Evolutionary conservation across 1,140 invertebrate species (phyloP).

Genomic region (Homarus americanus): DNA sequence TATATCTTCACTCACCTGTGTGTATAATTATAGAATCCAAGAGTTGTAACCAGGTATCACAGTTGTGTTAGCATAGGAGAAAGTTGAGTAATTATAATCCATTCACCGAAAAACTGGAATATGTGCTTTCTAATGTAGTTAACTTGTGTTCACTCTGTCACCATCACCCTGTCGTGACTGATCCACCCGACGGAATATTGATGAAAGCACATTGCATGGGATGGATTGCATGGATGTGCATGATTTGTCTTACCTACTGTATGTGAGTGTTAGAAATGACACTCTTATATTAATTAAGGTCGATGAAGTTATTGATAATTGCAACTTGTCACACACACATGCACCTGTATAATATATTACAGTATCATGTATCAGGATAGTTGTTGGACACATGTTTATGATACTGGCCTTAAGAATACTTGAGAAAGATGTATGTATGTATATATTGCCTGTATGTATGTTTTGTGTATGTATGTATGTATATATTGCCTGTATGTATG

Average conservation of each 20-base stretch:
- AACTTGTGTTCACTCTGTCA: neutral
- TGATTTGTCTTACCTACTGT: neutral
- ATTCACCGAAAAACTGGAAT: neutral
- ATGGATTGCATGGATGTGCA: neutral
- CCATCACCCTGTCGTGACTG: neutral
- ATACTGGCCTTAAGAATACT: neutral
- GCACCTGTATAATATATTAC: neutral
- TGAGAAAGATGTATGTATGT: neutral
- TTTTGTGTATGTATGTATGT: no score
- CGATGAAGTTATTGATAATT: no score
- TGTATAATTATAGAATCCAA: neutral
- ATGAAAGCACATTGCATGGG: neutral
- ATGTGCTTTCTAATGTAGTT: neutral
- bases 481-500: no score
- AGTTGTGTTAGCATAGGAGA: neutral
- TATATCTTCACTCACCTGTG: no score
- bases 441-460: no score
- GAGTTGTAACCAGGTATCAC: neutral
- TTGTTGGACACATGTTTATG: neutral
- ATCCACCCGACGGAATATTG: neutral
- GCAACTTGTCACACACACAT: neutral
- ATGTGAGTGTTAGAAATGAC: neutral
- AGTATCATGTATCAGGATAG: neutral
- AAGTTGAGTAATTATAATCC: neutral
- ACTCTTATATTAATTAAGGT: no score